Percentiles rank a stretch among this genome's conserved stretches.
These are phyloP conservation scores for Brachyptera putata DNA, from an alignment of 2,888 invertebrate genomes.

Conservation along the genomic window DNA sequence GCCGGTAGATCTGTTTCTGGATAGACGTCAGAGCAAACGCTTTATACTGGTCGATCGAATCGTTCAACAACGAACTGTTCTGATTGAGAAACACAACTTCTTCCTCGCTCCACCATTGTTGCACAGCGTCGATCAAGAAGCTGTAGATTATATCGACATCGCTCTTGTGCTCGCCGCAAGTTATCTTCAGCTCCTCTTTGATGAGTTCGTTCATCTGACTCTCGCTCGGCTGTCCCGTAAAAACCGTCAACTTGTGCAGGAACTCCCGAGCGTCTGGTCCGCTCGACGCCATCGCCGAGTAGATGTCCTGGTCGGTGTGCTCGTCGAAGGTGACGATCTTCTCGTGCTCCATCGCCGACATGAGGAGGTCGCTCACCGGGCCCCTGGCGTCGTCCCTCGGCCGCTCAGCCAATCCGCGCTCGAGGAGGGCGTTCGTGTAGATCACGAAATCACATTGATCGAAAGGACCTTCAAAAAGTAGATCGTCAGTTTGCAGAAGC, in stretches of 20 bases:
- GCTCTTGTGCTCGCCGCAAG: constrained; percentile 3
- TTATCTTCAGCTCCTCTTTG: constrained; percentile 15
- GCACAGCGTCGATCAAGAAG: constrained; percentile 6
- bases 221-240: constrained; percentile 12
- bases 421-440: constrained; percentile 7
- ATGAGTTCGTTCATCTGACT: constrained; percentile 11
- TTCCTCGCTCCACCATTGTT: constrained; percentile 15
- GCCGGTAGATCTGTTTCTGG: constrained; percentile 10
- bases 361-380: neutral
- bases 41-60: constrained; percentile 9
- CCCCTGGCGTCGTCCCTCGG: neutral
- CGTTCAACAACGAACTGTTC: neutral
- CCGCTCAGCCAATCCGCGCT: neutral
- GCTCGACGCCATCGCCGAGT: neutral
- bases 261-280: constrained; percentile 6
- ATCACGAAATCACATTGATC: constrained; percentile 16
- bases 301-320: neutral
- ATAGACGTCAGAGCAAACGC: neutral
- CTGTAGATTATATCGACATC: constrained; percentile 14
- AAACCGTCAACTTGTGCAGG: constrained; percentile 9
- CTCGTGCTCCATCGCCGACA: neutral
- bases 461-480: neutral
- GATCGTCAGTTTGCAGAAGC: neutral
- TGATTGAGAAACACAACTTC: neutral
- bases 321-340: constrained; percentile 1